Conservation (phyloP, 2,113 vertebrate genomes). For the Odocoileus virginianus region DNA sequence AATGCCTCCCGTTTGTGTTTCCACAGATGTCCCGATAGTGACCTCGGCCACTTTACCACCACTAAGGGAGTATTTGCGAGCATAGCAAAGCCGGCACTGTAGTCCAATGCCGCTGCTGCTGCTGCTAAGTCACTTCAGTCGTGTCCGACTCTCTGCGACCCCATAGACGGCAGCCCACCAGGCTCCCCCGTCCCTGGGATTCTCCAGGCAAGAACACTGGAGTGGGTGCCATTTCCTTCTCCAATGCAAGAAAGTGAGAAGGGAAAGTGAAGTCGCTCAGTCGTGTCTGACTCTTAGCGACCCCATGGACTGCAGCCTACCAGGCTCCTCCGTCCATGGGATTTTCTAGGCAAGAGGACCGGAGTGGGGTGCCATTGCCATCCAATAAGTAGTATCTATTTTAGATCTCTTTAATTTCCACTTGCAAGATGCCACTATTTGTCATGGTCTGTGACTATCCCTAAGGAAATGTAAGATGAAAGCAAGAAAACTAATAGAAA, state of each 20-base stretch:
- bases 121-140: too few species aligned
- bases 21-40: background rate
- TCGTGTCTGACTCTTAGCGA: accelerated
- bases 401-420: background rate
- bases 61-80: background rate
- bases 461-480: background rate
- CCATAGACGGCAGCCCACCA: too few species aligned
- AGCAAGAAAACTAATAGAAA: background rate
- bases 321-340: too few species aligned
- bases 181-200: too few species aligned
- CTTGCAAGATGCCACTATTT: background rate
- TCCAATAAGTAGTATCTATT: background rate
- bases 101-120: background rate
- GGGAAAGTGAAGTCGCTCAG: too few species aligned
- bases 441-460: background rate
- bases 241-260: too few species aligned
- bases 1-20: background rate
- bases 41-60: background rate
- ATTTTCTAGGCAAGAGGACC: too few species aligned
- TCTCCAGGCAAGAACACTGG: too few species aligned
- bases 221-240: too few species aligned
- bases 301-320: too few species aligned
- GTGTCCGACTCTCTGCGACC: too few species aligned
- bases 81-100: background rate
- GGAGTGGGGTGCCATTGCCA: too few species aligned